Percentiles rank a stretch among this genome's conserved stretches.
phyloP scores from a whole-genome alignment of 2,888 invertebrate species.

The Heliconius charithonia region DNA sequence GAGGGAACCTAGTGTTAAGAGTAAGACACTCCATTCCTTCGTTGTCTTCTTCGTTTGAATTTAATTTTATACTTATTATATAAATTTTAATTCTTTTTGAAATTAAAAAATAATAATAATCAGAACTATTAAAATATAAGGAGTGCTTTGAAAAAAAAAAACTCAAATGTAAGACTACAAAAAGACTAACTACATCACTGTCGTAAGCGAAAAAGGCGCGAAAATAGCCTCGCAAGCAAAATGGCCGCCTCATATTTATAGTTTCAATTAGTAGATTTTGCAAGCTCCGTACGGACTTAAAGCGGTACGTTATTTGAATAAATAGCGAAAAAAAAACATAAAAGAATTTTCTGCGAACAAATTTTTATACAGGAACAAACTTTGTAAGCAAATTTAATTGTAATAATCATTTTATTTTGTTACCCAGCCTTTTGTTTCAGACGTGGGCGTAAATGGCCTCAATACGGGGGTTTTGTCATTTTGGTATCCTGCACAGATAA shows the following conservation, averaged over 20 bases:
- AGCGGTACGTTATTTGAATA: constrained; percentile 48
- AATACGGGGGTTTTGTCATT: constrained; percentile 26
- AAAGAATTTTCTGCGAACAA: not conserved
- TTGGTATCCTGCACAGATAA: constrained; percentile 27
- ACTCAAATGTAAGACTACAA: constrained; percentile 45
- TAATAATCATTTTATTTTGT: constrained; percentile 12
- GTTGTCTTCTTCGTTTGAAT: too few species aligned
- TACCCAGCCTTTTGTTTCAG: constrained; percentile 1
- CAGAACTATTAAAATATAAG: too few species aligned
- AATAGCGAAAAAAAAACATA: constrained; percentile 43
- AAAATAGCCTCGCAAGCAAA: constrained; percentile 66
- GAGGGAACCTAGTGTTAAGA: too few species aligned
- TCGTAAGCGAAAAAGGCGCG: constrained; percentile 50
- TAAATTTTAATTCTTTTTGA: not conserved
- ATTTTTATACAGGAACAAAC: constrained; percentile 14
- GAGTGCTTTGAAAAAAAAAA: not conserved
- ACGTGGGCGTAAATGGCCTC: constrained; percentile 19
- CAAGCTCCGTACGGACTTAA: constrained; percentile 60
- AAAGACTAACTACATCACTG: constrained; percentile 45
- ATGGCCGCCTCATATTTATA: constrained; percentile 76
- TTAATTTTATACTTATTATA: too few species aligned
- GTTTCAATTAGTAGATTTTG: constrained; percentile 77
- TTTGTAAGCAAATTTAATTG: constrained; percentile 11
- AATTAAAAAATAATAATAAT: not conserved
- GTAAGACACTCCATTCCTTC: too few species aligned